Evolutionary conservation across 2,797 vertebrate species (phyloP), one percentile per base, ranked within the genome.

Genomic region (Lutjanus argentimaculatus): DNA sequence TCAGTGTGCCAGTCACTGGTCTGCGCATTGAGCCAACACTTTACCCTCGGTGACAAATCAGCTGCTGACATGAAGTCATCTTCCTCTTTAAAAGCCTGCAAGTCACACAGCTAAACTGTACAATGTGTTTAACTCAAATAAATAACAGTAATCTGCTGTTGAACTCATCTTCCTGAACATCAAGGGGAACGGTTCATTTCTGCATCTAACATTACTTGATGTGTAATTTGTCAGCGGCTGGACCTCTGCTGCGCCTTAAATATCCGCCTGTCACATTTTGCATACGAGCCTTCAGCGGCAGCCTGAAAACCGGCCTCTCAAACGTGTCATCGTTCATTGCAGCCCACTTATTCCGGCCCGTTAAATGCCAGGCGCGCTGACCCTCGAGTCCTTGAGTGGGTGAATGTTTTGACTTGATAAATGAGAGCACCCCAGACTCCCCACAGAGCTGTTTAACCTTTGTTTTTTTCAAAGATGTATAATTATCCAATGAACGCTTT

Each of bases 381-480:
- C 83, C 85, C 73, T 1, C 0, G 25, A 61, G 62, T 63, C 75
- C 30, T 55, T 51, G 25, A 76, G 88, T 83, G 83, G 81, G 77
- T 2, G 43, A 71, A 68, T 80, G 83, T 86, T 88, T 84, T 81
- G 67, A 86, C 77, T 79, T 79, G 82, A 83, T 86, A 83, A 85
- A 87, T 83, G 53, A 80, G 79, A 67, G 63, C 8, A 36, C 2
- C 65, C 15, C 11, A 51, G 70, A 58, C 17, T 85, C 80, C 72
- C 73, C 1, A 8, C 52, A 40, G 77, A 72, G 49, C 69, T 69
- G 45, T 84, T 92, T 81, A 77, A 74, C 77, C 82, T 83, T 81
- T 75, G 36, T 67, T 58, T 53, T 75, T 36, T 2, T 36, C 30
- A 36, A 16, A 42, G 7, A 48, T 57, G n/a, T 69, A 30, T 78